These are phyloP conservation scores for Leptothorax acervorum DNA, from an alignment of 2,888 invertebrate species.

Conservation along the genomic window DNA sequence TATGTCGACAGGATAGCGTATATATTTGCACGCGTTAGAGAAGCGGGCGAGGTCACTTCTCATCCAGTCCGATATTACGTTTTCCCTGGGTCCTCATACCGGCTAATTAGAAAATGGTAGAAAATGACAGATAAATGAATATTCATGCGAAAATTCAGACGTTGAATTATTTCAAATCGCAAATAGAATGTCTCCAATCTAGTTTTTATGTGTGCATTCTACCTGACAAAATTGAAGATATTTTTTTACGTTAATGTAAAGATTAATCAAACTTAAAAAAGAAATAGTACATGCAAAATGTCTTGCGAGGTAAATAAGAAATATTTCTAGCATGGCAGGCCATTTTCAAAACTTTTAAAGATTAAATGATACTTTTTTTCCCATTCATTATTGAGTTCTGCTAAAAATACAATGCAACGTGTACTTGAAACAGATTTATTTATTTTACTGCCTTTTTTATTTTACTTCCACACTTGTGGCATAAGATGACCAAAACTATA, in stretches of 20 bases:
- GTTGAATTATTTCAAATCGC: conserved; percentile 4
- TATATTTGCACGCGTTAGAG: conserved; percentile 4
- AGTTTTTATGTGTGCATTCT: background rate
- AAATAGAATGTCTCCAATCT: background rate
- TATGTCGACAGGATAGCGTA: conserved; percentile 1
- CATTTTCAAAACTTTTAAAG: background rate
- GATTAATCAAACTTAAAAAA: background rate
- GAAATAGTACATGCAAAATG: background rate
- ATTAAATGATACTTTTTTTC: background rate
- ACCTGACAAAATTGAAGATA: background rate
- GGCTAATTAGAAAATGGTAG: background rate
- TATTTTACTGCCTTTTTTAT: background rate
- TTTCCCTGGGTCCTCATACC: background rate
- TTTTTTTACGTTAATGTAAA: background rate
- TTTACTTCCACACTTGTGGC: background rate
- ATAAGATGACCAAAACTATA: background rate
- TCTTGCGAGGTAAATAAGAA: background rate
- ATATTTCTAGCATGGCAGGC: background rate
- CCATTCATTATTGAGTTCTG: background rate
- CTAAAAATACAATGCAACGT: background rate
- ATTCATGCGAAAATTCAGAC: background rate
- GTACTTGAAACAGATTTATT: background rate
- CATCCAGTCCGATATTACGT: conserved; percentile 1
- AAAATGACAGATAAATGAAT: background rate
- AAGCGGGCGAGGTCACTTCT: background rate